Evolutionary conservation across 1,140 invertebrate species (phyloP).

Genomic region (Sminthurides bifidus): DNA sequence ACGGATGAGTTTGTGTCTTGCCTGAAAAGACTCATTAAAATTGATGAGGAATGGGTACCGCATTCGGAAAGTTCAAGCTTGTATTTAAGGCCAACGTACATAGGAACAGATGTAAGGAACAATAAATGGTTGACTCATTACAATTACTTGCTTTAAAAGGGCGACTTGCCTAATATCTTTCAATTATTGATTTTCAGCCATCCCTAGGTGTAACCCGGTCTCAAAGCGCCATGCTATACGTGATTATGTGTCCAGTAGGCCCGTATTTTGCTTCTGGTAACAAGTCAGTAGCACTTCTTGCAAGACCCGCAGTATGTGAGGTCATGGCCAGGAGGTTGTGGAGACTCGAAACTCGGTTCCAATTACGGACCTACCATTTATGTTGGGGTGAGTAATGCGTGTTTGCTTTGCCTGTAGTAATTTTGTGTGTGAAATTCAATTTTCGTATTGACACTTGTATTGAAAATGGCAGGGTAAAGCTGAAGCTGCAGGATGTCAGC

Average conservation of each 20-base stretch:
- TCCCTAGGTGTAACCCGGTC: constrained; percentile 77
- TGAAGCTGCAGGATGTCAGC: constrained; percentile 66
- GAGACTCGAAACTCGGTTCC: constrained; percentile 87
- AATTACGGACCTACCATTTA: constrained; percentile 80
- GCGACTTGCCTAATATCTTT: background rate
- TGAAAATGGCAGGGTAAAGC: constrained; percentile 52
- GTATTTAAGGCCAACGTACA: constrained; percentile 91
- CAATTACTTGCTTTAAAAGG: background rate
- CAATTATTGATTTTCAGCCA: constrained; percentile 46
- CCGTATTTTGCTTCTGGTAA: constrained; percentile 68
- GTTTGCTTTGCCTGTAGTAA: too few relatives aligned
- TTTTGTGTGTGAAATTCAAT: constrained; percentile 1
- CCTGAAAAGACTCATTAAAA: constrained; percentile 68
- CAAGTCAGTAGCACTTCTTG: constrained; percentile 64
- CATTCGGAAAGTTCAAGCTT: constrained; percentile 74
- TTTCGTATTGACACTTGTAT: background rate
- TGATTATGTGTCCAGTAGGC: constrained; percentile 84
- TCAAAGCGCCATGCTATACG: constrained; percentile 73
- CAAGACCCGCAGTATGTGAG: constrained; percentile 68
- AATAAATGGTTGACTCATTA: background rate
- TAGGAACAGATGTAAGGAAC: constrained; percentile 83
- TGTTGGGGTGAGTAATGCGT: constrained; percentile 50
- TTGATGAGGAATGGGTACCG: constrained; percentile 97
- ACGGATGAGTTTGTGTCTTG: constrained; percentile 75
- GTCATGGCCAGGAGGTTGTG: constrained; percentile 92